Conservation (phyloP, 2,888 invertebrate genomes). For the Hartigia nigra region DNA sequence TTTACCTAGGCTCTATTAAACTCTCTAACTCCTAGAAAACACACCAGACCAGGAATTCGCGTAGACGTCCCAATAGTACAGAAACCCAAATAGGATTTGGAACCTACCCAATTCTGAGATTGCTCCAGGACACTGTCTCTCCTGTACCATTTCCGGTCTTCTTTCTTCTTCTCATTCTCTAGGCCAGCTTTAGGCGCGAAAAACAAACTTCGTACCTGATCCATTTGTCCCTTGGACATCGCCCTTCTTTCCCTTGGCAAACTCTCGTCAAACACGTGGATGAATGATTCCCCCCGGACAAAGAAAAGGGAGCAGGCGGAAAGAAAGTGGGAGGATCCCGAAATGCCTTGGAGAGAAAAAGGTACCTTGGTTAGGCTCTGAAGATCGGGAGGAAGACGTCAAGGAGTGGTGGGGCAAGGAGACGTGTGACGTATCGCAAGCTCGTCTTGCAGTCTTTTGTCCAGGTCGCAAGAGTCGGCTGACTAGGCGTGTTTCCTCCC, state of each 20-base stretch:
- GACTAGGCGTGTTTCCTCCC: not conserved
- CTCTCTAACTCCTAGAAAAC: not conserved
- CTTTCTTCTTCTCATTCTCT: not conserved
- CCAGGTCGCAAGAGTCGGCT: not conserved
- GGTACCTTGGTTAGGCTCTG: not conserved
- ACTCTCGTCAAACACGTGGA: not conserved
- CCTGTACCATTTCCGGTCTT: not conserved
- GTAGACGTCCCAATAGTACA: not conserved
- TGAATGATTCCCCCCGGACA: not conserved
- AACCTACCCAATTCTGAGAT: not conserved
- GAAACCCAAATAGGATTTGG: not conserved
- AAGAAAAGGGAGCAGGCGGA: not conserved
- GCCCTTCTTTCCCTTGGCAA: not conserved
- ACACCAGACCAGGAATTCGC: not conserved
- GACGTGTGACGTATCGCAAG: not conserved
- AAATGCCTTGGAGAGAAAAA: not conserved
- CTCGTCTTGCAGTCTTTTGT: not conserved
- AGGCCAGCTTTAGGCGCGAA: not conserved
- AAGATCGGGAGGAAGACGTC: not conserved
- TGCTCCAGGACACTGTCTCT: not conserved
- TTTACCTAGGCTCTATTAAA: not conserved
- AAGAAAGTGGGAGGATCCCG: not conserved
- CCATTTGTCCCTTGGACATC: not conserved
- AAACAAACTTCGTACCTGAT: not conserved
- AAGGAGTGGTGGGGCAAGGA: not conserved